Percentiles rank a stretch among this genome's conserved stretches.
phyloP scores from a whole-genome alignment of 2,797 vertebrate species.

The Columba guinea region DNA sequence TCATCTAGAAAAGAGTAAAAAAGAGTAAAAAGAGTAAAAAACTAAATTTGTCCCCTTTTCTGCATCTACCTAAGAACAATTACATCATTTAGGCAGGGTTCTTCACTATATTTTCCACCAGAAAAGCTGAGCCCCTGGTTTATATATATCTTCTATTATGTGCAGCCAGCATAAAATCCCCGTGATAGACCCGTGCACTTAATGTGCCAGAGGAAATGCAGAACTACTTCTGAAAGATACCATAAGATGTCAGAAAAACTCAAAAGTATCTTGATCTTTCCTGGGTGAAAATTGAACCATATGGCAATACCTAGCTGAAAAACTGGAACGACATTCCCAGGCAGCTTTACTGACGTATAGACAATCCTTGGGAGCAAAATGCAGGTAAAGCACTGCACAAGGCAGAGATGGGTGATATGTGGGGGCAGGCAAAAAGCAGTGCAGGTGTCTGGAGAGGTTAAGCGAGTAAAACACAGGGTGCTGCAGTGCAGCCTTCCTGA shows the following conservation, averaged over 20 bases:
- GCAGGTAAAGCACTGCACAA: background rate
- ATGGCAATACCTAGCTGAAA: rapidly evolving
- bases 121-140: background rate
- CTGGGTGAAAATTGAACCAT: background rate
- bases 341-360: background rate
- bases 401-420: background rate
- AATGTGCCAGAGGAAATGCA: background rate
- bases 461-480: rapidly evolving
- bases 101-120: background rate
- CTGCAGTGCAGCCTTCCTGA: rapidly evolving
- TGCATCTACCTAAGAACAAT: background rate
- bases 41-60: background rate
- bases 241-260: background rate
- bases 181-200: background rate
- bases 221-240: background rate
- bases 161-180: background rate
- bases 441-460: background rate
- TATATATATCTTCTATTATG: background rate
- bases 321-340: background rate
- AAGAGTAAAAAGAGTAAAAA: background rate
- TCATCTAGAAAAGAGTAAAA: background rate
- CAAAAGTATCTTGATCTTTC: background rate
- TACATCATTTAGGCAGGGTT: background rate
- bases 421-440: background rate
- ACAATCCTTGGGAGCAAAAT: background rate